Evolutionary conservation across 2,797 vertebrate species (phyloP).

Genomic region (Hephaestus fuliginosus): DNA sequence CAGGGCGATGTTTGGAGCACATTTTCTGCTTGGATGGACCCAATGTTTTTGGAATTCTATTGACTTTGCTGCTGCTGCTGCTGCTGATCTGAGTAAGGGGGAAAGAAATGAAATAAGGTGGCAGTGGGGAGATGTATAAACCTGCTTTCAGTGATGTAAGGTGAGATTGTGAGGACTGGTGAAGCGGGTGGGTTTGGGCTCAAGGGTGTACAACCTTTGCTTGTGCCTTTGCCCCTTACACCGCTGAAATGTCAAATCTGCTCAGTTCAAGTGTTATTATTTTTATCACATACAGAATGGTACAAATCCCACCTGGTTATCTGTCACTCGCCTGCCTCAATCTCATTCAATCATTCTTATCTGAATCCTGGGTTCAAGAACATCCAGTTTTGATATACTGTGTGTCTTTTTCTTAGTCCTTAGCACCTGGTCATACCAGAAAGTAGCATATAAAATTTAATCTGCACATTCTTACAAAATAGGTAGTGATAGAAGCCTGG

Average conservation of each 20-base stretch:
- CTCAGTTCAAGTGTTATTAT: slow-evolving; percentile 71
- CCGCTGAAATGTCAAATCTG: slow-evolving; percentile 69
- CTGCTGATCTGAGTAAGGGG: slow-evolving; percentile 54
- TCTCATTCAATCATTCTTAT: slow-evolving; percentile 70
- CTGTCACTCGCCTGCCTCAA: slow-evolving; percentile 47
- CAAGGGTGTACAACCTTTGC: slow-evolving; percentile 52
- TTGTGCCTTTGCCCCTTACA: slow-evolving; percentile 41
- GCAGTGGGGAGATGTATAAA: slow-evolving; percentile 65
- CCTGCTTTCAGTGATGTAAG: slow-evolving; percentile 63
- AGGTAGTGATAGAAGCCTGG: background rate
- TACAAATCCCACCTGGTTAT: slow-evolving; percentile 30
- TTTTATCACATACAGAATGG: slow-evolving; percentile 57
- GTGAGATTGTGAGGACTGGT: slow-evolving; percentile 51
- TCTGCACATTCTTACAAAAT: background rate
- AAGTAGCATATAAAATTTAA: background rate
- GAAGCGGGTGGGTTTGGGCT: slow-evolving; percentile 43
- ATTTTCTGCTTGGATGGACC: slow-evolving; percentile 75
- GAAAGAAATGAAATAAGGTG: slow-evolving; percentile 41
- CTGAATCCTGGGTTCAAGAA: slow-evolving; percentile 40
- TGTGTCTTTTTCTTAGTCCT: background rate
- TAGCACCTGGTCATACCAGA: background rate
- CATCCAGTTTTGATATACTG: slow-evolving; percentile 6
- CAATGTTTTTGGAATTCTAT: slow-evolving; percentile 77
- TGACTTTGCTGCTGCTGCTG: slow-evolving; percentile 55
- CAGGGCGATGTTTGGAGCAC: slow-evolving; percentile 54